Base-by-base conservation (phyloP, 2,797 vertebrate genomes). In the Sphaeramia orbicularis region DNA sequence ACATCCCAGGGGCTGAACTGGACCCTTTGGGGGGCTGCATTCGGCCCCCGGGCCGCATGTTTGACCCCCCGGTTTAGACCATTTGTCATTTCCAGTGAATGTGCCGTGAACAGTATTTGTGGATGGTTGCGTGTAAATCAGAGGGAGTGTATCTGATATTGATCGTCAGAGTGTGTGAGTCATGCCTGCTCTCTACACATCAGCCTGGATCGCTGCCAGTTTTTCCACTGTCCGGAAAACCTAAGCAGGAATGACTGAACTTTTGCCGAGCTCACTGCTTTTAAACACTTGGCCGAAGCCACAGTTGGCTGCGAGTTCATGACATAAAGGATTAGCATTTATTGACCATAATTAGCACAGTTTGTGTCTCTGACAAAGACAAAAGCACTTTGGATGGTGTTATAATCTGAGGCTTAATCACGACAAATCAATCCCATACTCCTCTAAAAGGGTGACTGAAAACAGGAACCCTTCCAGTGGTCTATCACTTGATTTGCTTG, bases 281-380 rank as follows among this genome's bases (percentile, higher is more conserved):
- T 60, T 74, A 13, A 78, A 51, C 79, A 80, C 50, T 82, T 77
- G 73, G 80, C 80, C 13, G 5, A 5, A 7, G 11, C 40, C 27
- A 43, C 54, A 66, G 51, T 40, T 70, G 71, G 50, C 72, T 65
- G 58, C 7, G 2, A 75, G 49, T 53, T 69, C 38, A 30, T n/a
- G 19, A 62, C 81, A 57, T 47, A 27, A 86, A 57, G 63, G 56
- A 83, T 76, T 80, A 75, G 75, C 79, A 79, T 75, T 86, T 68
- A 86, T 73, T 62, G 68, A 78, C 51, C 57, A 35, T 68, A 79
- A 87, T 86, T 81, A 78, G 62, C 64, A 47, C 52, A 73, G 37
- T 69, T 47, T 67, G 52, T 58, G 61, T 68, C 47, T 63, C 47
- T 69, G 24, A 35, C 5, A 12, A 14, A 52, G 37, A 55, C 32